Conservation (phyloP, 2,888 invertebrate species). For the Polylopha cassiicola region DNA sequence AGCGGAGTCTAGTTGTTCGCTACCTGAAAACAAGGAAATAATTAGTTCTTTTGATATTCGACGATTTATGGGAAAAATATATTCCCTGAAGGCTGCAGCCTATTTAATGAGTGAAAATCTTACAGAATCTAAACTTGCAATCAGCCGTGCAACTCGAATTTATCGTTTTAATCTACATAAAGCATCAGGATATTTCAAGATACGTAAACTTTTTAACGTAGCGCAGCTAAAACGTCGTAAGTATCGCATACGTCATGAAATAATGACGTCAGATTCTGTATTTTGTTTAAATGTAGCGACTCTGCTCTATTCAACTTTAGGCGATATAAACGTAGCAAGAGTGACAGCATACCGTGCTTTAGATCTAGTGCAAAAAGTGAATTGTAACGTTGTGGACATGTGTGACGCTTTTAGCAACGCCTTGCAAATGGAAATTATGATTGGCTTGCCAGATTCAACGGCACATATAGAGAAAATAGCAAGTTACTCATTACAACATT, state of each 20-base stretch:
- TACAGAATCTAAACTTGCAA: slow-evolving; percentile 44
- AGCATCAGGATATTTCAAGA: slow-evolving; percentile 41
- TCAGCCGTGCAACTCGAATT: slow-evolving; percentile 48
- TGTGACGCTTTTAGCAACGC: slow-evolving; percentile 68
- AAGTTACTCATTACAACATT: slow-evolving; percentile 39
- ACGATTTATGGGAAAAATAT: slow-evolving; percentile 53
- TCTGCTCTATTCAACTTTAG: slow-evolving; percentile 47
- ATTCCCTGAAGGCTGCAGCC: slow-evolving; percentile 53
- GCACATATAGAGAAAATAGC: slow-evolving; percentile 55
- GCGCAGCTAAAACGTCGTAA: slow-evolving; percentile 42
- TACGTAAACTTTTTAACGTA: slow-evolving; percentile 35
- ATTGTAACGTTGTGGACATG: slow-evolving; percentile 55
- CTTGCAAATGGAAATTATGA: slow-evolving; percentile 62
- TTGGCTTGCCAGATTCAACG: slow-evolving; percentile 52
- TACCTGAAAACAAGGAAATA: slow-evolving; percentile 29
- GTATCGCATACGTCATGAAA: slow-evolving; percentile 37
- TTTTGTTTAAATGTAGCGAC: slow-evolving; percentile 61
- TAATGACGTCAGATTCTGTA: slow-evolving; percentile 51
- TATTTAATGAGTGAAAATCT: slow-evolving; percentile 43
- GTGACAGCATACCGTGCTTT: slow-evolving; percentile 49
- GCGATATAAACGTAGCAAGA: slow-evolving; percentile 50
- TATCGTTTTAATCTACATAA: slow-evolving; percentile 52
- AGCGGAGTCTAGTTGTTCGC: slow-evolving; percentile 46
- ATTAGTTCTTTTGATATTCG: slow-evolving; percentile 38
- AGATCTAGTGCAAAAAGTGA: slow-evolving; percentile 48